Conservation (phyloP, 2,888 invertebrate genomes). For the Gymnocheta viridis region DNA sequence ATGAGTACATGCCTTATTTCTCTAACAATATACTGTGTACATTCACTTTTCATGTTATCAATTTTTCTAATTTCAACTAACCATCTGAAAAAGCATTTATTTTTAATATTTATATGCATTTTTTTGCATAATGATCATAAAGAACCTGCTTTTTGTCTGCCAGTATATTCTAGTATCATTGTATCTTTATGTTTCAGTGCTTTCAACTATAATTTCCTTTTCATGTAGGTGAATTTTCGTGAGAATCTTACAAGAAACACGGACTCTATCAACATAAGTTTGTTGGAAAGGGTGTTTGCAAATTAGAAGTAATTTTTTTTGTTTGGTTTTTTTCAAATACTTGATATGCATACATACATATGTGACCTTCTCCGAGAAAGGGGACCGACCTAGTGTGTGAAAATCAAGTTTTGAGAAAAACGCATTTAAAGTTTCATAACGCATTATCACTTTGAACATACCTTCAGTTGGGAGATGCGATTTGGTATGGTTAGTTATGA, state of each 20-base stretch:
- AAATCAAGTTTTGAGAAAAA: too few relatives aligned
- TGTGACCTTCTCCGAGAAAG: too few relatives aligned
- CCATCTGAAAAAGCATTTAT: neutral
- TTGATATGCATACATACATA: too few relatives aligned
- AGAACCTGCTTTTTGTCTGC: constrained; percentile 44
- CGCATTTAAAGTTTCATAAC: too few relatives aligned
- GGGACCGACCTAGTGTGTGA: too few relatives aligned
- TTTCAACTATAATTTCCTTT: constrained; percentile 65
- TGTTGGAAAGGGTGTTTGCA: constrained; percentile 10
- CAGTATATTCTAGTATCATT: constrained; percentile 42
- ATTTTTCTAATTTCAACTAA: constrained; percentile 16
- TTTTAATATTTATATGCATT: neutral
- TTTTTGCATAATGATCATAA: constrained; percentile 52
- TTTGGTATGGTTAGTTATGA: too few relatives aligned
- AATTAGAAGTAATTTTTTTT: constrained; percentile 13
- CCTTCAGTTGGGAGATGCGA: too few relatives aligned
- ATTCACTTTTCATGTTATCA: constrained; percentile 22
- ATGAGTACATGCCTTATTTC: neutral
- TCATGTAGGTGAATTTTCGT: constrained; percentile 63
- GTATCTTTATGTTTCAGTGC: constrained; percentile 68
- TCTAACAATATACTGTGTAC: neutral
- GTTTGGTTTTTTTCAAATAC: neutral
- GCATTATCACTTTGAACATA: too few relatives aligned
- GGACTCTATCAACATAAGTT: neutral
- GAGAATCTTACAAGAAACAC: constrained; percentile 38